Evolutionary conservation across 1,140 invertebrate genomes (phyloP).

Genomic region (Heliconius himera): DNA sequence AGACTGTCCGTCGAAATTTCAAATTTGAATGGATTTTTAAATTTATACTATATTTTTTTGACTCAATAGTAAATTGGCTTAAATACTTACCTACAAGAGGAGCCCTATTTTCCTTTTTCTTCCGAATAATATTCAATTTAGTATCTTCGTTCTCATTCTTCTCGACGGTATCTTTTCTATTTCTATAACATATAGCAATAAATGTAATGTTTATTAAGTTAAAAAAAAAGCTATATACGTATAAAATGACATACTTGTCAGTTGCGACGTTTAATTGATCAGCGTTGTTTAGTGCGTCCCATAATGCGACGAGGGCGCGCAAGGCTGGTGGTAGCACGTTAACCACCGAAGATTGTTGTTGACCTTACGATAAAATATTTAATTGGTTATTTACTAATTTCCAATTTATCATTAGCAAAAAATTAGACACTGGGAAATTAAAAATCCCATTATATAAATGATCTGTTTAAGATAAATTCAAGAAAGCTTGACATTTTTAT

Average conservation of each 20-base stretch:
- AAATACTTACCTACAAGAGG: slow-evolving; percentile 55
- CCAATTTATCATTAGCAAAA: not conserved
- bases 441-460: no score
- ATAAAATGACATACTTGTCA: slow-evolving; percentile 56
- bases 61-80: no score
- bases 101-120: slow-evolving; percentile 57
- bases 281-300: slow-evolving; percentile 91
- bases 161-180: slow-evolving; percentile 49
- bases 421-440: no score
- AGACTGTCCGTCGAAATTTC: no score
- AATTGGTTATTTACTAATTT: not conserved
- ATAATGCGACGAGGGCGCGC: slow-evolving; percentile 90
- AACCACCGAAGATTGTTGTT: slow-evolving; percentile 79
- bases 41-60: no score
- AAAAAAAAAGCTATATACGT: not conserved
- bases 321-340: slow-evolving; percentile 92
- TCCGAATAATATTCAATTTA: slow-evolving; percentile 46
- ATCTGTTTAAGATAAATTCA: no score
- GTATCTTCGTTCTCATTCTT: slow-evolving; percentile 64
- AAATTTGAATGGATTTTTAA: no score
- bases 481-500: no score
- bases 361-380: not conserved
- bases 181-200: slow-evolving; percentile 38
- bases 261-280: slow-evolving; percentile 60
- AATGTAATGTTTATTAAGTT: not conserved